These are phyloP conservation scores for Vimba vimba DNA, from an alignment of 2,113 vertebrate species.

Conservation along the genomic window DNA sequence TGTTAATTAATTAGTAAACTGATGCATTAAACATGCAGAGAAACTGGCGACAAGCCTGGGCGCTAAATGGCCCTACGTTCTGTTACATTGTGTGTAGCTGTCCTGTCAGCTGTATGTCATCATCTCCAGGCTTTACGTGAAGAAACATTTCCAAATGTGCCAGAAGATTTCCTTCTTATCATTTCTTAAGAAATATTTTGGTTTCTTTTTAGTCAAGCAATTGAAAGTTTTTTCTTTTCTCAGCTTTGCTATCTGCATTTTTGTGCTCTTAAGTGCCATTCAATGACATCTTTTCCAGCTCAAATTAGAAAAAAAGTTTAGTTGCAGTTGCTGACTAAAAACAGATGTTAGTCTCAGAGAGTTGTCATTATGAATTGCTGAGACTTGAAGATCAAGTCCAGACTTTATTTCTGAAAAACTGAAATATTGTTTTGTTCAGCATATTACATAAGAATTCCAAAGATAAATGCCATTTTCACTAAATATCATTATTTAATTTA, in stretches of 20 bases:
- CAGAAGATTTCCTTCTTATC: background rate
- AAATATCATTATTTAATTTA: background rate
- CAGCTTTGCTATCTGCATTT: background rate
- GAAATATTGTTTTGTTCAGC: background rate
- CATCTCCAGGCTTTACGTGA: background rate
- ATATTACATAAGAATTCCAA: background rate
- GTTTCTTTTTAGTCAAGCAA: background rate
- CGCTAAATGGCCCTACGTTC: background rate
- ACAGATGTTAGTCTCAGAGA: constrained; percentile 4
- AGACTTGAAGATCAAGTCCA: background rate
- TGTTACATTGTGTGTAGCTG: background rate
- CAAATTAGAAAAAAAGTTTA: background rate
- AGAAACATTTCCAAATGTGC: background rate
- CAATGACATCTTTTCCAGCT: background rate
- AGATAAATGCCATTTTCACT: background rate
- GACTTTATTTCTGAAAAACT: background rate
- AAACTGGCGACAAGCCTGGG: background rate
- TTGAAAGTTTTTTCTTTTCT: background rate
- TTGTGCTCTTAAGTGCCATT: background rate
- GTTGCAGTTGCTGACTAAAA: background rate
- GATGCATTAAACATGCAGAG: constrained; percentile 14
- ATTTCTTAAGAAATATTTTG: background rate
- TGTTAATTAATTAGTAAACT: constrained; percentile 29
- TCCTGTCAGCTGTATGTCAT: constrained; percentile 11
- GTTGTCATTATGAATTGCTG: background rate